Base-by-base conservation (phyloP, 2,797 vertebrate species). In the Hylomyscus alleni region DNA sequence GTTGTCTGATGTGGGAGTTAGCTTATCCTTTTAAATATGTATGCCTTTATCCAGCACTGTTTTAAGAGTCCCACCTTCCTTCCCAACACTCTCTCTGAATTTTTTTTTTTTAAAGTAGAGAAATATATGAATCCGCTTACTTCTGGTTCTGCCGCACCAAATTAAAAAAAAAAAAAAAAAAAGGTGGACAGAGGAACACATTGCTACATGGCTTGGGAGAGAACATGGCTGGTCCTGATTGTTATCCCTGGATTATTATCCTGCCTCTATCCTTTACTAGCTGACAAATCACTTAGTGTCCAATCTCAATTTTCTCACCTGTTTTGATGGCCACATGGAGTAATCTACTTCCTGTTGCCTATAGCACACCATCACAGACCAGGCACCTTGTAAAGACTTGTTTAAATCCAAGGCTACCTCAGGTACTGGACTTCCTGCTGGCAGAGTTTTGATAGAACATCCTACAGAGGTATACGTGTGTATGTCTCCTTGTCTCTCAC, bases 1-100 rank as follows among this genome's bases (percentile, higher is more conserved):
- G 37, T 85, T 80, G 40, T 94, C 86, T 86, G 54, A 65, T 69
- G 60, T 78, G n/a, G 89, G 54, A 83, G 75, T 87, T 93, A 89
- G 76, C n/a, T 84, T 17, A 65, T 58, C 40, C 29, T 90, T 82
- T 86, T 80, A 90, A 77, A 67, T 75, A 93, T 6, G 19, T 50
- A n/a, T 69, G 76, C 94, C 88, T 95, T 91, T 67, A 50, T 19
- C n/a, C 80, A 89, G 65, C 40, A 62, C 56, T 90, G 29, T 85
- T 93, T 92, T 82, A 77, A 69, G 85, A 89, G 37, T 40, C 11
- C 31, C 84, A 84, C 11, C n/a, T 81, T 84, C 20, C 82, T 80
- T 67, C 15, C 58, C 85, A 31, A 26, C 6, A 26, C 6, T 29
- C 9, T 13, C 20, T 82, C 83, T 95, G 69, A 62, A 72, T 52